These are phyloP conservation scores for Coturnix japonica DNA, from an alignment of 2,113 vertebrate species.

Conservation along the genomic window DNA sequence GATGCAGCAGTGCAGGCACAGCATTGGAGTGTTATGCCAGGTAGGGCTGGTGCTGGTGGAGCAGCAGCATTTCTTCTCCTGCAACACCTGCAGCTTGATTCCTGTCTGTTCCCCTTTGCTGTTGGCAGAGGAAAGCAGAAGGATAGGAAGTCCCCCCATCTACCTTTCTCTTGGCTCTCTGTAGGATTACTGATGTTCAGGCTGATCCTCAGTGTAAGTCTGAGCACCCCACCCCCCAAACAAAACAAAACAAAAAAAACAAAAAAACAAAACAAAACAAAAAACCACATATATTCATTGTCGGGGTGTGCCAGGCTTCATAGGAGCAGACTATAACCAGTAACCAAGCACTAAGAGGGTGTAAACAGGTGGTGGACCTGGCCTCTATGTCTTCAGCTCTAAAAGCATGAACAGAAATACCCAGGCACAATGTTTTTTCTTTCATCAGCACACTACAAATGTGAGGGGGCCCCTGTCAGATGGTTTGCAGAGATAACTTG, in stretches of 20 bases:
- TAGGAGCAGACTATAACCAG: background rate
- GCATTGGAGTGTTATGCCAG: background rate
- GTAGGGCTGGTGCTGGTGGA: background rate
- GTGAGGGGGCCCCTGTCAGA: background rate
- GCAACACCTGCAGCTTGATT: background rate
- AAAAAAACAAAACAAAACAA: background rate
- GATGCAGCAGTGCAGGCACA: background rate
- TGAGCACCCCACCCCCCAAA: no score
- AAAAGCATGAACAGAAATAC: background rate
- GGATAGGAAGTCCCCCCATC: background rate
- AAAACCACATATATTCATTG: fast-evolving
- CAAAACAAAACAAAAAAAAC: no score
- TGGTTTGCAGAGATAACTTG: background rate
- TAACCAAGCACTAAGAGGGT: background rate
- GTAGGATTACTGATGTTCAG: background rate
- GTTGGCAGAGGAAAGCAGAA: background rate
- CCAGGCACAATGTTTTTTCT: slow-evolving; percentile 2
- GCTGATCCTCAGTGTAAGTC: background rate
- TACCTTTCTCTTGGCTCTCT: background rate
- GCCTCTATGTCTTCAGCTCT: background rate
- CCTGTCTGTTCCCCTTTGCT: background rate
- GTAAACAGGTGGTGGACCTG: background rate
- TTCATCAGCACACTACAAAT: slow-evolving; percentile 3
- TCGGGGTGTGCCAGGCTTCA: fast-evolving
- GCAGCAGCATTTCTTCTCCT: background rate